Base-by-base conservation (phyloP, 2,113 vertebrate genomes). In the Acanthochromis polyacanthus region DNA sequence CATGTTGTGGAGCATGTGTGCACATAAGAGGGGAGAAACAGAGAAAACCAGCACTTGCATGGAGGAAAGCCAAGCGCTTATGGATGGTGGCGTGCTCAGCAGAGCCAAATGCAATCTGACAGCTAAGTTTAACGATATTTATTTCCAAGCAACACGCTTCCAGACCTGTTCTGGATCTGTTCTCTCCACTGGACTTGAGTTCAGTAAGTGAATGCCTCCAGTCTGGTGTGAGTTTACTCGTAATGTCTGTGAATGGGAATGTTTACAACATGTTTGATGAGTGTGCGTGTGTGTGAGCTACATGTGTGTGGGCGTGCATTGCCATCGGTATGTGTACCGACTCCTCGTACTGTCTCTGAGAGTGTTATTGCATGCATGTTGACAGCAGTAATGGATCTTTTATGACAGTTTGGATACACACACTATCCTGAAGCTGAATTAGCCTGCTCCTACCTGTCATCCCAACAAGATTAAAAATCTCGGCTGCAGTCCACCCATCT, bases 51-150 rank as follows among this genome's bases (percentile, higher is more conserved):
- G 89, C 91, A 11, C 38, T 81, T 1, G 4, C 10, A 25, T 90
- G 91, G 89, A 94, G 82, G 75, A 82, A 62, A 82, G 87, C 71
- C 86, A 65, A 90, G 72, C 79, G 88, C 75, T 81, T 75, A 16
- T 0, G 14, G 76, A 83, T 55, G 84, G 72, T 51, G 50, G 60
- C 46, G 58, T 81, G 32, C 5, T 43, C 71, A 63, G 0, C n/a
- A 38, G 82, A 89, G 75, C 85, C 64, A 88, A 90, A 93, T 64
- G 71, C 81, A 83, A 82, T 76, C 86, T 85, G 85, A 92, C 40
- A 74, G 81, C 69, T 74, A 79, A 75, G 80, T 89, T 88, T 78
- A 89, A 58, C 86, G 82, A 90, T 92, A 88, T 85, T 88, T 89
- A 85, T 78, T 89, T 93, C 84, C 77, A 76, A 82, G 78, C 88